Evolutionary conservation across 2,888 invertebrate genomes (phyloP).

Genomic region (Eupithecia subfuscata): DNA sequence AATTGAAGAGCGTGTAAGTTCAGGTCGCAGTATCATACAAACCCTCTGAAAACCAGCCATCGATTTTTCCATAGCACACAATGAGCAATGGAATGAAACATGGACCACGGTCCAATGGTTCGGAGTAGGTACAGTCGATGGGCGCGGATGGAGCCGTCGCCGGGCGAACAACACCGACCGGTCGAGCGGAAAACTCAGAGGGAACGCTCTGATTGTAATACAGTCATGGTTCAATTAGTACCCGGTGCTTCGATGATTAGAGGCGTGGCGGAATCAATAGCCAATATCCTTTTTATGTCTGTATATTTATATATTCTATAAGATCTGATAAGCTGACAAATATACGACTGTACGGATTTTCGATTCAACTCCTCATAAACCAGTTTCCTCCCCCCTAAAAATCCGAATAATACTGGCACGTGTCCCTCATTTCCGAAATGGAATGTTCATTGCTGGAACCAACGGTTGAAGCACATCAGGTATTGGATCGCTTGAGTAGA

Average conservation of each 20-base stretch:
- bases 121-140: constrained; percentile 43
- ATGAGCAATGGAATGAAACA: constrained; percentile 36
- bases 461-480: constrained; percentile 2
- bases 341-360: not conserved
- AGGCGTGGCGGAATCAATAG: not conserved
- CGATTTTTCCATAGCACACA: constrained; percentile 21
- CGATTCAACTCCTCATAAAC: not conserved
- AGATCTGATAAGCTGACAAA: not conserved
- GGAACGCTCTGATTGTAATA: constrained; percentile 43
- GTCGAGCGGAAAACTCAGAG: constrained; percentile 45
- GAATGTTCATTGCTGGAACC: constrained; percentile 1
- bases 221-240: constrained; percentile 40
- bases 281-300: not conserved
- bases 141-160: constrained; percentile 57
- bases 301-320: no score
- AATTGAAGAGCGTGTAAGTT: not conserved
- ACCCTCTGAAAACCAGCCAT: constrained; percentile 11
- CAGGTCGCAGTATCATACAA: not conserved
- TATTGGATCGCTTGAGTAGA: constrained; percentile 24
- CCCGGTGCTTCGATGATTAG: constrained; percentile 22
- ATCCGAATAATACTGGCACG: not conserved
- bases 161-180: constrained; percentile 48
- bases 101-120: constrained; percentile 38
- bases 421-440: not conserved
- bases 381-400: not conserved